Evolutionary conservation across 2,113 vertebrate species (phyloP).

Genomic region (Vireo altiloquus): DNA sequence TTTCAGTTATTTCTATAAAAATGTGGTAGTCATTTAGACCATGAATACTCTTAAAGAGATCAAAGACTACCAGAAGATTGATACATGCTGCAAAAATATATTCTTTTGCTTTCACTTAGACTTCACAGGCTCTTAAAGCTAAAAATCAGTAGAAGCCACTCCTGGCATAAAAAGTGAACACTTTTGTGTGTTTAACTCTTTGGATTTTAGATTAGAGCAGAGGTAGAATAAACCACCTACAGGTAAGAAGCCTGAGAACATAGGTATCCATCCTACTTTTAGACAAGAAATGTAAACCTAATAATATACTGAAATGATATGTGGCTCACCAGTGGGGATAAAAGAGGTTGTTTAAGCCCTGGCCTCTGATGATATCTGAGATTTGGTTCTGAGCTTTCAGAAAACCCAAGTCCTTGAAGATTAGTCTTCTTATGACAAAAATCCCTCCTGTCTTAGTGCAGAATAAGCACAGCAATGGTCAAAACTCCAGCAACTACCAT

Average conservation of each 20-base stretch:
- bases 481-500: not conserved
- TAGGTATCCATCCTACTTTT: not conserved
- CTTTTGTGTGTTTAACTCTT: constrained; percentile 28
- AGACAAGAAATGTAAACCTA: constrained; percentile 22
- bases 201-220: constrained; percentile 30
- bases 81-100: constrained; percentile 58
- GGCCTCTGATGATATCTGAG: not conserved
- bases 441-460: not conserved
- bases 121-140: constrained; percentile 49
- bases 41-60: constrained; percentile 67
- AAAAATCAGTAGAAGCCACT: constrained; percentile 48
- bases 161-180: not conserved
- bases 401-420: not conserved
- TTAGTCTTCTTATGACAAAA: not conserved
- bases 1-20: constrained; percentile 69
- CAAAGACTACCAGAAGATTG: constrained; percentile 69
- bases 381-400: not conserved
- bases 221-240: constrained; percentile 12
- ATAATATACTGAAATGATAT: not conserved
- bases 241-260: constrained; percentile 1
- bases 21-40: constrained; percentile 64
- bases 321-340: not conserved
- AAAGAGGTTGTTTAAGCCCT: not conserved
- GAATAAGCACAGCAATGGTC: not conserved
- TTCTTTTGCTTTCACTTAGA: constrained; percentile 45